These are phyloP conservation scores for Dinothrombium tinctorium DNA, from an alignment of 1,140 invertebrate genomes.

Conservation along the genomic window DNA sequence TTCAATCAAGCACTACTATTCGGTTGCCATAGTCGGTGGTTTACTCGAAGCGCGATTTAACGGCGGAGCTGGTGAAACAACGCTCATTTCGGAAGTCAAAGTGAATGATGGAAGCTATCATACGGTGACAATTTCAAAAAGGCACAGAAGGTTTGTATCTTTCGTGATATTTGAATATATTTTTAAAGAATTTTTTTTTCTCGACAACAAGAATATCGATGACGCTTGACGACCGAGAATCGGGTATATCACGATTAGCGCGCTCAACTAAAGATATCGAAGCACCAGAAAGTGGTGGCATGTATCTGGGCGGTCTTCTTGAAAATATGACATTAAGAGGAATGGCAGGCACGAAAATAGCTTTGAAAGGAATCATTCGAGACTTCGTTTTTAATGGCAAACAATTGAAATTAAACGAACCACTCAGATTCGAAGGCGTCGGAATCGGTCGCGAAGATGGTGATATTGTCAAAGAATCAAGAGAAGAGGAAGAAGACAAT, in stretches of 20 bases:
- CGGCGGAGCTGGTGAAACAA: constrained; percentile 35
- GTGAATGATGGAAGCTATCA: constrained; percentile 17
- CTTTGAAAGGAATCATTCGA: constrained; percentile 43
- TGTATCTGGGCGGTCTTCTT: constrained; percentile 38
- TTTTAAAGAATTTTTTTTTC: background rate
- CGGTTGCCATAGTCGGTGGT: constrained; percentile 35
- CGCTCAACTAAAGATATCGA: constrained; percentile 25
- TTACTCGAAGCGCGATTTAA: constrained; percentile 38
- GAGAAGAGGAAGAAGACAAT: background rate
- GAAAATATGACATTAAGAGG: constrained; percentile 25
- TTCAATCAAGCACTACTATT: constrained; percentile 34
- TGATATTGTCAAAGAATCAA: background rate
- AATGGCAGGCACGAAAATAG: constrained; percentile 27
- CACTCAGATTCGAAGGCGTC: constrained; percentile 37
- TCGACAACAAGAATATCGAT: constrained; percentile 9
- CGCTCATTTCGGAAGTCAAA: constrained; percentile 15
- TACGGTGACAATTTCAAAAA: constrained; percentile 14
- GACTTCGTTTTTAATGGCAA: constrained; percentile 53
- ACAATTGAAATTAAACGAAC: constrained; percentile 36
- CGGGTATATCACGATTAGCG: constrained; percentile 26
- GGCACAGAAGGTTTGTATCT: constrained; percentile 12
- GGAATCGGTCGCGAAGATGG: constrained; percentile 34
- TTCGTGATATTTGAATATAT: background rate
- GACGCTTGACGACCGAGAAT: constrained; percentile 33
- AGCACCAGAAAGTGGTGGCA: constrained; percentile 23